Percentiles rank a stretch among this genome's conserved stretches.
Conservation (phyloP, 2,113 vertebrate genomes). For the Agelaius phoeniceus region DNA sequence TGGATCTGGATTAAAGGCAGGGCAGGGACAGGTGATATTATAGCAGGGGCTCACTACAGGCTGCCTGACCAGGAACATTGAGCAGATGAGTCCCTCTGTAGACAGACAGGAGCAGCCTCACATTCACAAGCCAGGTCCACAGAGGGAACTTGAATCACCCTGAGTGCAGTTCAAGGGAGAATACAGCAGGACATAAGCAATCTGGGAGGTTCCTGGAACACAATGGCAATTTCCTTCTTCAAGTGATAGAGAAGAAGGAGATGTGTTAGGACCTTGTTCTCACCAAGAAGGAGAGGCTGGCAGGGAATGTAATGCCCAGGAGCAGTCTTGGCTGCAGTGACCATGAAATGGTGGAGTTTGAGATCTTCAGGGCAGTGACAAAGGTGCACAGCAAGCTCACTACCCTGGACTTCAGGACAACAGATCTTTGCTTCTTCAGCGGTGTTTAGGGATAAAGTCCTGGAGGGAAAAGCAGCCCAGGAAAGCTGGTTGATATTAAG, state of each 20-base stretch:
- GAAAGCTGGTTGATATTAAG: neutral
- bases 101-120: neutral
- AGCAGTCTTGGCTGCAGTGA: neutral
- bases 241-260: neutral
- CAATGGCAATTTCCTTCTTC: neutral
- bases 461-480: neutral
- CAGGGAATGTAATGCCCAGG: neutral
- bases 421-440: neutral
- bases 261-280: neutral
- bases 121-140: neutral
- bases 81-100: neutral
- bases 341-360: neutral
- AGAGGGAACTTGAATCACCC: neutral
- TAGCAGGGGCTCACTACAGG: neutral
- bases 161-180: neutral
- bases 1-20: neutral
- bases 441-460: neutral
- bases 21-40: neutral
- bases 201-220: rapidly evolving
- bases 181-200: neutral
- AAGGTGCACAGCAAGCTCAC: neutral
- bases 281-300: neutral
- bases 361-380: neutral
- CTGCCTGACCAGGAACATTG: neutral
- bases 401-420: neutral